Conservation (phyloP, 2,888 invertebrate species). For the Micoletzkya japonica region DNA sequence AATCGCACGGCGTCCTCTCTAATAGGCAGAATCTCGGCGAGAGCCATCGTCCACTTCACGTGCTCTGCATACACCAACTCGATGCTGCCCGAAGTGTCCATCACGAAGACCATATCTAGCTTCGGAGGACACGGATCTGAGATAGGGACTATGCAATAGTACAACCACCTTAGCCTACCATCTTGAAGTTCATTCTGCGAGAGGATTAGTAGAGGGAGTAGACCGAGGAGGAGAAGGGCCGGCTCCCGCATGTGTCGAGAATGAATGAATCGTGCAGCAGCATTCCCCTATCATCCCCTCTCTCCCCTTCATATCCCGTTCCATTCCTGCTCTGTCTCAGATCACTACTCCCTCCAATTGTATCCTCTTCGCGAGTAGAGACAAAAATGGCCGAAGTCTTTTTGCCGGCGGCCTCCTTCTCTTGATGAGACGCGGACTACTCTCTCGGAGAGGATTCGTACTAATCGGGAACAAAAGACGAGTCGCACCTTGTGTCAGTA, state of each 20-base stretch:
- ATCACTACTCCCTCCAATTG: conserved; percentile 2
- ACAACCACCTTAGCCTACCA: too few relatives aligned
- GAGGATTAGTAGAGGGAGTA: neutral
- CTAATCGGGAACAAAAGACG: too few relatives aligned
- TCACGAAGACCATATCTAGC: conserved; percentile 58
- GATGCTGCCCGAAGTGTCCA: conserved; percentile 60
- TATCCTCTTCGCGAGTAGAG: conserved; percentile 15
- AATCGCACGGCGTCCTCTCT: conserved; percentile 63
- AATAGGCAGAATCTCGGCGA: conserved; percentile 41
- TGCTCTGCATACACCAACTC: conserved; percentile 38
- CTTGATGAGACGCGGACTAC: too few relatives aligned
- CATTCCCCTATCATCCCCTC: neutral
- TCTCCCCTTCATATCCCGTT: conserved; percentile 10
- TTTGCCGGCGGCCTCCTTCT: too few relatives aligned
- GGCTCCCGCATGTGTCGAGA: neutral
- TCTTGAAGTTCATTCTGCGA: neutral
- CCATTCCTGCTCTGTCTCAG: conserved; percentile 22
- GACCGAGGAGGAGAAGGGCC: neutral
- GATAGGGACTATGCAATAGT: neutral
- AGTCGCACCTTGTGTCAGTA: too few relatives aligned
- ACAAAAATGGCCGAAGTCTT: too few relatives aligned
- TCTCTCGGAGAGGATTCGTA: conserved; percentile 7
- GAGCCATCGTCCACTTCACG: conserved; percentile 38
- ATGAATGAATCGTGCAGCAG: neutral
- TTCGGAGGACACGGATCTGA: conserved; percentile 53